Evolutionary conservation across 2,113 vertebrate species (phyloP).

Genomic region (Physeter macrocephalus): DNA sequence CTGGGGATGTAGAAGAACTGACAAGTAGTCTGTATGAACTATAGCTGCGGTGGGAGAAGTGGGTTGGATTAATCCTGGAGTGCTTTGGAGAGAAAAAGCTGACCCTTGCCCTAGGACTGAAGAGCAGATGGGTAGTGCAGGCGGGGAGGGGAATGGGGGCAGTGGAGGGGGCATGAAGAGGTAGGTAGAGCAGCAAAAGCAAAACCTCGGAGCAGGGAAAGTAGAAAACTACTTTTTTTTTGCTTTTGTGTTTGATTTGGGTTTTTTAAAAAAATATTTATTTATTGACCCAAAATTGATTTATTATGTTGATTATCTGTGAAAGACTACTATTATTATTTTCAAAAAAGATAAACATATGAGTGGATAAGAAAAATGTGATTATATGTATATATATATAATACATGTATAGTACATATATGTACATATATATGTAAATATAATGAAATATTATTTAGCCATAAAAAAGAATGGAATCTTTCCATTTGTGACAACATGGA

Average conservation of each 20-base stretch:
- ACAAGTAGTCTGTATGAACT: accelerated
- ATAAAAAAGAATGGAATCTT: background rate
- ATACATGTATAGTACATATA: no score
- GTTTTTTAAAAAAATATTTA: background rate
- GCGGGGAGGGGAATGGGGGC: accelerated
- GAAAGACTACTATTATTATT: background rate
- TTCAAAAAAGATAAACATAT: background rate
- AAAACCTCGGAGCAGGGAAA: background rate
- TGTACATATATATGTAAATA: background rate
- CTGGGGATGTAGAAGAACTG: background rate
- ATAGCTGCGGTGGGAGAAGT: background rate
- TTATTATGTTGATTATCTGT: background rate
- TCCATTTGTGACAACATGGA: background rate
- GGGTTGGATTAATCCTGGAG: background rate
- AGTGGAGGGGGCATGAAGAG: background rate
- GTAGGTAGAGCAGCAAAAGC: background rate
- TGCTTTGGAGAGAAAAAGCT: background rate
- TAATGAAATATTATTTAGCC: background rate
- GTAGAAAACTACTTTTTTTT: background rate
- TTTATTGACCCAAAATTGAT: background rate
- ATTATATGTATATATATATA: background rate
- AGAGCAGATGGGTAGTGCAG: background rate
- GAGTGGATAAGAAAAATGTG: background rate
- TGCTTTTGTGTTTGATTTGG: background rate
- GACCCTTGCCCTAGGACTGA: background rate